Percentiles rank a stretch among this genome's conserved stretches.
Conservation (phyloP, 1,140 invertebrate species). For the Babylonia areolata region DNA sequence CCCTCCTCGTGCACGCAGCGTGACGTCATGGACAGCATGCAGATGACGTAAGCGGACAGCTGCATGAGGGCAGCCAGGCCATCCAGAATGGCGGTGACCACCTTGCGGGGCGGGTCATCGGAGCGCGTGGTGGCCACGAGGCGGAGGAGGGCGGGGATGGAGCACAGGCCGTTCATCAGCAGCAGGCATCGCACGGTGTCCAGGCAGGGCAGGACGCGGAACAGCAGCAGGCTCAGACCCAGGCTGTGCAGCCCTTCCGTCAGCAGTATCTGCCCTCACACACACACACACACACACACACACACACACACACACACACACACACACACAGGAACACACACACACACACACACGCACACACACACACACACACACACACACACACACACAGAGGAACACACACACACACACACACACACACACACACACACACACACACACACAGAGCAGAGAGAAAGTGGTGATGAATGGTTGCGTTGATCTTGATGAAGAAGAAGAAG, state of each 20-base stretch:
- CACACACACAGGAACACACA: no score
- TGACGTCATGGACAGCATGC: conserved; percentile 52
- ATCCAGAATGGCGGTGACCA: conserved; percentile 51
- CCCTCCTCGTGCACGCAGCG: conserved; percentile 40
- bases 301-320: no score
- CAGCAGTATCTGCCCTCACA: conserved; percentile 74
- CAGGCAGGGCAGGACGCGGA: conserved; percentile 90
- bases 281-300: background rate
- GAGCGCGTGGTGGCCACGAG: conserved; percentile 55
- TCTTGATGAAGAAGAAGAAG: no score
- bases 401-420: no score
- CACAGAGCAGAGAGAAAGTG: no score
- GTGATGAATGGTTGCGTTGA: no score
- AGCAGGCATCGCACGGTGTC: conserved; percentile 95
- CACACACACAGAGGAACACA: no score
- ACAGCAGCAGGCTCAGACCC: conserved; percentile 89
- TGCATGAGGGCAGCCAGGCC: conserved; percentile 56
- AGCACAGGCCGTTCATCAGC: conserved; percentile 95
- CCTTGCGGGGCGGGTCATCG: conserved; percentile 50
- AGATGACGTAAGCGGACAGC: conserved; percentile 54
- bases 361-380: no score
- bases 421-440: no score
- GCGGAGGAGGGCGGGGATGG: conserved; percentile 84
- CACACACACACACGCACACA: no score
- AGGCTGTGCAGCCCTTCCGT: conserved; percentile 91